Conservation (phyloP, 2,113 vertebrate species). For the Dicrurus megarhynchus region DNA sequence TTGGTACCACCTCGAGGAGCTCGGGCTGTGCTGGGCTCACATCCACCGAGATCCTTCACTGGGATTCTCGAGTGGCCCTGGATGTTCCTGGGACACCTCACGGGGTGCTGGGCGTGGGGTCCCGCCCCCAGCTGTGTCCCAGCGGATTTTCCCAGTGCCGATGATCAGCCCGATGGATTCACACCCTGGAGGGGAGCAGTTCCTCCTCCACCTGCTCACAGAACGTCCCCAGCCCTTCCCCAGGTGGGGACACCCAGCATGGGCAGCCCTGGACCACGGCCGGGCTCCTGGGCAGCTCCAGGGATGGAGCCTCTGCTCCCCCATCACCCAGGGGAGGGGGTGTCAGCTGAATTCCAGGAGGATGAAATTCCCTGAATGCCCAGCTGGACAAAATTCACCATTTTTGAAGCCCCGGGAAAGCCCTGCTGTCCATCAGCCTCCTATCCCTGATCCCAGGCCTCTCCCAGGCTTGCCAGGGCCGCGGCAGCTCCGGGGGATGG, state of each 20-base stretch:
- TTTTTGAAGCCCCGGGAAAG: background rate
- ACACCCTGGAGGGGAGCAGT: background rate
- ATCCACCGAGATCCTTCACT: background rate
- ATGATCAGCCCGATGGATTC: background rate
- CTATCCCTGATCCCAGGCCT: rapidly evolving
- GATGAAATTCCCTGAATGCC: background rate
- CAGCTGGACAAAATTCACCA: rapidly evolving
- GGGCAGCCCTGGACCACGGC: background rate
- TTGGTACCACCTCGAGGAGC: background rate
- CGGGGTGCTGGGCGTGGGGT: background rate
- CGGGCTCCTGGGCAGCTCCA: background rate
- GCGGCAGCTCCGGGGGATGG: background rate
- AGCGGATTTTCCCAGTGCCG: background rate
- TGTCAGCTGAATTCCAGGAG: background rate
- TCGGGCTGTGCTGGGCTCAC: background rate
- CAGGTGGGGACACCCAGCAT: rapidly evolving
- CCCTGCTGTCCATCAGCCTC: rapidly evolving
- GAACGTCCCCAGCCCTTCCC: background rate
- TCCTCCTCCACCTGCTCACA: rapidly evolving
- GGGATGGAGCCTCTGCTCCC: background rate
- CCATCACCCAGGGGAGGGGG: no score
- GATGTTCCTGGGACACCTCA: background rate
- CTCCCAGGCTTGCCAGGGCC: background rate
- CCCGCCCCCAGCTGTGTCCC: background rate
- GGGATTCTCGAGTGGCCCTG: background rate